These are phyloP conservation scores for Agrypnus murinus DNA, from an alignment of 2,888 invertebrate species.

Conservation along the genomic window DNA sequence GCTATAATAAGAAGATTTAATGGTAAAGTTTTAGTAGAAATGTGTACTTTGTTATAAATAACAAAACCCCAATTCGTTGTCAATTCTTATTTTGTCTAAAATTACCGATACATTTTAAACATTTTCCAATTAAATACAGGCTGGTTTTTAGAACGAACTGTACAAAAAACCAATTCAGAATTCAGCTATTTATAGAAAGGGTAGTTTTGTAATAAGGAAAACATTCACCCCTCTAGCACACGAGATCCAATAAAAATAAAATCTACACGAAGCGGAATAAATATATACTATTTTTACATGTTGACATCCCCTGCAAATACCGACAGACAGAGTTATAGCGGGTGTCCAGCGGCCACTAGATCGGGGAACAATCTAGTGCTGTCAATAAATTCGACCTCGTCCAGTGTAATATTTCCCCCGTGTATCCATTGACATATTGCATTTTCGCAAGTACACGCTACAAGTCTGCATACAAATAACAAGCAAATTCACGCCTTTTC, in stretches of 20 bases:
- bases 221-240: slow-evolving; percentile 43
- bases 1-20: too few relatives aligned
- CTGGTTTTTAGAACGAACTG: slow-evolving; percentile 18
- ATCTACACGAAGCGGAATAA: slow-evolving; percentile 56
- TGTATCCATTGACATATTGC: slow-evolving; percentile 68
- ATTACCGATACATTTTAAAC: too few relatives aligned
- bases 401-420: slow-evolving; percentile 70
- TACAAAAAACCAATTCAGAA: slow-evolving; percentile 32
- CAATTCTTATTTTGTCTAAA: too few relatives aligned
- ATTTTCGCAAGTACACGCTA: slow-evolving; percentile 65
- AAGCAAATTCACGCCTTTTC: slow-evolving; percentile 58
- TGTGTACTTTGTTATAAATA: too few relatives aligned
- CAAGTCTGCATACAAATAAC: slow-evolving; percentile 65
- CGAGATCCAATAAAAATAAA: slow-evolving; percentile 59
- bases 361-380: slow-evolving; percentile 71
- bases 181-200: slow-evolving; percentile 37
- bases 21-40: too few relatives aligned
- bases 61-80: too few relatives aligned
- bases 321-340: slow-evolving; percentile 68
- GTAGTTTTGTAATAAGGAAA: slow-evolving; percentile 30
- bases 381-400: slow-evolving; percentile 70
- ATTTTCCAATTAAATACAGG: too few relatives aligned
- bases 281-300: slow-evolving; percentile 57
- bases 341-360: slow-evolving; percentile 69
- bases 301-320: slow-evolving; percentile 62